phyloP scores from a whole-genome alignment of 2,797 vertebrate genomes.

The Hyperoplus lanceolatus region DNA sequence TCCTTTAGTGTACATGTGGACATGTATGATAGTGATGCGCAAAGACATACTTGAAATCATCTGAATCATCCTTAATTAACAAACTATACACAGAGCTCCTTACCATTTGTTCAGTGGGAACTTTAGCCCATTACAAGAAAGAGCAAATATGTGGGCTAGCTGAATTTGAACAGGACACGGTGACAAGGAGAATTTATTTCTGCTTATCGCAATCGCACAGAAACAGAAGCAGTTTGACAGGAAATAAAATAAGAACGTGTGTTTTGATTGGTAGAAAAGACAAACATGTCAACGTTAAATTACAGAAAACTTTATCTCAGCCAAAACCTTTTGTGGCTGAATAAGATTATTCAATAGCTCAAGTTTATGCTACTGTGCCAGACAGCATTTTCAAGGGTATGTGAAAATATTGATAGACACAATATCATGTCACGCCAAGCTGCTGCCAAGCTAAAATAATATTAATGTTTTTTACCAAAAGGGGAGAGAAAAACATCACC shows the following conservation, averaged over 20 bases:
- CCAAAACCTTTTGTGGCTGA: conserved; percentile 28
- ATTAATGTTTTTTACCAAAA: conserved; percentile 13
- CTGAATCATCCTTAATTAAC: conserved; percentile 14
- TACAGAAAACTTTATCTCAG: conserved; percentile 24
- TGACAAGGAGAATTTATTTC: background rate
- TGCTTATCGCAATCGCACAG: conserved; percentile 19
- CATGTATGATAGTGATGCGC: background rate
- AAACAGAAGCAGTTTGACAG: conserved; percentile 42
- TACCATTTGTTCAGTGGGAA: conserved; percentile 11
- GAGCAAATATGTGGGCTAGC: conserved; percentile 1
- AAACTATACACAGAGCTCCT: conserved; percentile 18
- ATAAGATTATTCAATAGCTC: conserved; percentile 18
- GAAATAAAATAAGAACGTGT: conserved; percentile 33
- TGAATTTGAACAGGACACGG: conserved; percentile 8
- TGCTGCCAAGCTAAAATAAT: conserved; percentile 31
- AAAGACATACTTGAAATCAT: conserved; percentile 9
- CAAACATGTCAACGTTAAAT: conserved; percentile 21
- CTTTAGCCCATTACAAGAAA: conserved; percentile 13
- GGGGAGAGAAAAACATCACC: background rate
- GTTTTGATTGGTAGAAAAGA: conserved; percentile 31
- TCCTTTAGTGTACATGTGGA: background rate
- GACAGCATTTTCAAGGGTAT: conserved; percentile 3
- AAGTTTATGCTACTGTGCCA: conserved; percentile 10
- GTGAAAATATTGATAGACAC: conserved; percentile 38
- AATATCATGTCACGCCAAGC: conserved; percentile 37